These are phyloP conservation scores for Nomada goodeniana DNA, from an alignment of 2,888 invertebrate species.

Conservation along the genomic window DNA sequence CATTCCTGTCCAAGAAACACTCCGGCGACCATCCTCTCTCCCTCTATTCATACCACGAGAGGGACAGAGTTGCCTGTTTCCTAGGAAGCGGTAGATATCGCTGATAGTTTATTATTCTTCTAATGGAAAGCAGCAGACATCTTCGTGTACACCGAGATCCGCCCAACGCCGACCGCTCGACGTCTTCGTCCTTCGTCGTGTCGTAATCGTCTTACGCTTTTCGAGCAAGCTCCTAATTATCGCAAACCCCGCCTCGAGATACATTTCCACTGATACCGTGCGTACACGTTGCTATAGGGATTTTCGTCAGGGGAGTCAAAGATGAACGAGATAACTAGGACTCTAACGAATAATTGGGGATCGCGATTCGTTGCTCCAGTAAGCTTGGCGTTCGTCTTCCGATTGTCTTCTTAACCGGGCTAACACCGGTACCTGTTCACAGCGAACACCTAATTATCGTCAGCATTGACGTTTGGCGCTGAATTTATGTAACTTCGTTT, in stretches of 20 bases:
- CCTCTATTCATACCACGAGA: constrained; percentile 17
- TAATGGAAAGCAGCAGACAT: constrained; percentile 61
- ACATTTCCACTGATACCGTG: constrained; percentile 48
- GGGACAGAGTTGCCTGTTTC: constrained; percentile 64
- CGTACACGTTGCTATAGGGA: constrained; percentile 32
- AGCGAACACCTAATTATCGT: constrained; percentile 64
- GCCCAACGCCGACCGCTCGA: not conserved
- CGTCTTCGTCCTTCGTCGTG: constrained; percentile 22
- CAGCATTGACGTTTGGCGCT: constrained; percentile 28
- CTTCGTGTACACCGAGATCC: constrained; percentile 15
- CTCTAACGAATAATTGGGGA: constrained; percentile 68
- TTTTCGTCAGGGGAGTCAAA: constrained; percentile 56
- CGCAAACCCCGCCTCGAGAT: constrained; percentile 49
- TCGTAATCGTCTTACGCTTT: constrained; percentile 62
- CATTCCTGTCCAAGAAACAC: constrained; percentile 27
- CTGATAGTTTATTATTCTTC: constrained; percentile 71
- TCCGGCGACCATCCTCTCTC: constrained; percentile 9
- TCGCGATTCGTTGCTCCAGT: constrained; percentile 52
- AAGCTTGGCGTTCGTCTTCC: constrained; percentile 33
- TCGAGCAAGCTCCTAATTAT: constrained; percentile 66
- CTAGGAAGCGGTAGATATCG: constrained; percentile 66
- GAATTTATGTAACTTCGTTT: constrained; percentile 38
- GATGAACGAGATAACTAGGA: constrained; percentile 70
- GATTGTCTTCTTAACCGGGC: constrained; percentile 31
- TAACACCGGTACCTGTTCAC: constrained; percentile 32